These are phyloP conservation scores for Hycleus phaleratus DNA, from an alignment of 1,140 invertebrate genomes.

Conservation along the genomic window DNA sequence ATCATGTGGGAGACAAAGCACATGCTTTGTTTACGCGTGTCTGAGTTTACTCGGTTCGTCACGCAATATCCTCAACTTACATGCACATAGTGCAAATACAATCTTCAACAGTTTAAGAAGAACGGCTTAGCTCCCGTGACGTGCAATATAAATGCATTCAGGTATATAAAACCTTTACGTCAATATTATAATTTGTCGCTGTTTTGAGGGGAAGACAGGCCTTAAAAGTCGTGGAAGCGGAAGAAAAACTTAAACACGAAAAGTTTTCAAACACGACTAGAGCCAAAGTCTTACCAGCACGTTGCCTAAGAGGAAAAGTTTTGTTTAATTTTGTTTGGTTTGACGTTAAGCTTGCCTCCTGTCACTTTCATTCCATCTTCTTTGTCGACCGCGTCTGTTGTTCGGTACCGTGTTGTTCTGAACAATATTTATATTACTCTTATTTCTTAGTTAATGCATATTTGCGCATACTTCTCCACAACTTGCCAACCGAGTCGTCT, in stretches of 20 bases:
- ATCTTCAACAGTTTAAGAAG: slow-evolving; percentile 6
- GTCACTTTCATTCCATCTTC: slow-evolving; percentile 40
- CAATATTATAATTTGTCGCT: slow-evolving; percentile 41
- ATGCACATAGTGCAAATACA: slow-evolving; percentile 4
- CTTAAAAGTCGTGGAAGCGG: slow-evolving; percentile 28
- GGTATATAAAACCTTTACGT: slow-evolving; percentile 26
- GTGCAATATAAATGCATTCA: slow-evolving; percentile 26
- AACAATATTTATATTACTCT: slow-evolving; percentile 37
- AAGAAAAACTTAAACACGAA: slow-evolving; percentile 40
- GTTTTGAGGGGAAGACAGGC: slow-evolving; percentile 32
- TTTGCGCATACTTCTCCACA: slow-evolving; percentile 28
- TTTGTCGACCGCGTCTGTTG: slow-evolving; percentile 28
- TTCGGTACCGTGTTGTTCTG: slow-evolving; percentile 34
- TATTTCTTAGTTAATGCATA: slow-evolving; percentile 37
- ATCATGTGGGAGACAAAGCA: slow-evolving; percentile 12
- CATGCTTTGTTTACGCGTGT: slow-evolving; percentile 14
- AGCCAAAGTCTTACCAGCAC: slow-evolving; percentile 33
- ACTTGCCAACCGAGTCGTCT: neutral
- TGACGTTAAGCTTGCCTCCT: slow-evolving; percentile 41
- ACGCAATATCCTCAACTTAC: slow-evolving; percentile 7
- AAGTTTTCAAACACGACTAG: slow-evolving; percentile 34
- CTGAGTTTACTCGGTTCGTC: slow-evolving; percentile 8
- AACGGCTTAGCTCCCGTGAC: slow-evolving; percentile 24
- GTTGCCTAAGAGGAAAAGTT: slow-evolving; percentile 42
- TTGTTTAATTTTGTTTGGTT: slow-evolving; percentile 43